Base-by-base conservation (phyloP, 2,888 invertebrate species). In the Stenolophus ochropezus region DNA sequence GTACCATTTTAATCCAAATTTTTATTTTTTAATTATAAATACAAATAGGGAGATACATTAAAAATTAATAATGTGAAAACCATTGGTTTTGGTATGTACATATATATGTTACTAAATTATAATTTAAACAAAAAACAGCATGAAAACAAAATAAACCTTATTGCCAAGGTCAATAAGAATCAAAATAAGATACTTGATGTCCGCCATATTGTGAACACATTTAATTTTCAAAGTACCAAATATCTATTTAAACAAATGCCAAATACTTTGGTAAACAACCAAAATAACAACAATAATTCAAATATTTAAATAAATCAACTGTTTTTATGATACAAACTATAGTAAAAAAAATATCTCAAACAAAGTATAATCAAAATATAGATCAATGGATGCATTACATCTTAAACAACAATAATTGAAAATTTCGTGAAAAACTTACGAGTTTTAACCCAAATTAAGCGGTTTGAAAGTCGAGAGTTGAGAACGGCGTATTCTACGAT, bases 341-440 rank as follows among this genome's bases (percentile, higher is more conserved):
- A 56, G 11, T 11, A 56, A 8, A 56, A 16, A 56, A 56, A 20
- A 21, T 61, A 4, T 3, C 21, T 23, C 2, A 8, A 56, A 11
- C 56, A 61, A 61, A 61, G n/a, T 25, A 25, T 8, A 23, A 61
- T n/a, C 25, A 61, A 61, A 61, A 61, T 5, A 14, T 4, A 14
- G 8, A 61, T 25, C 23, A 14, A 25, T 23, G 14, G 23, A 25
- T 23, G 23, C n/a, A 8, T 2, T 61, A 61, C 61, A 61, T 61
- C 3, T 5, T 25, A 25, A n/a, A 23, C 14, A 23, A 23, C 23
- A 61, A 23, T 4, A 23, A 23, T 14, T 23, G 25, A 25, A 21
- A 61, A 14, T 61, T 61, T 25, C 14, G 20, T 25, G 25, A 49
- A 78, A 78, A 78, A 78, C 78, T 78, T 78, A 78, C 78, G 47